Percentiles rank a stretch among this genome's conserved stretches.
These are phyloP conservation scores for Syrmaticus mikado DNA, from an alignment of 2,113 vertebrate genomes.

Conservation along the genomic window DNA sequence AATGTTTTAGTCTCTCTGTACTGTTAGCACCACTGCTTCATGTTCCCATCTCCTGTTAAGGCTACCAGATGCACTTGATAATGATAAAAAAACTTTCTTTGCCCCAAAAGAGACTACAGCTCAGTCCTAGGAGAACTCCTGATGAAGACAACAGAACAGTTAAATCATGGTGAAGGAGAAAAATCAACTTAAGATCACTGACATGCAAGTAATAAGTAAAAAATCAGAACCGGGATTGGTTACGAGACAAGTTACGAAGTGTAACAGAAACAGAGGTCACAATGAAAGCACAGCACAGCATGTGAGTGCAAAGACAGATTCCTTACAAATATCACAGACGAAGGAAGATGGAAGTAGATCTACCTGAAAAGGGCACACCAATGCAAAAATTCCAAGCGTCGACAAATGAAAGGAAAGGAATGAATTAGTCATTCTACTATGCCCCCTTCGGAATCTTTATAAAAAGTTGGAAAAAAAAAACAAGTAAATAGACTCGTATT, in stretches of 20 bases:
- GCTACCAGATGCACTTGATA: background rate
- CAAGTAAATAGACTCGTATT: background rate
- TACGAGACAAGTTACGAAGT: background rate
- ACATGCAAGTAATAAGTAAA: background rate
- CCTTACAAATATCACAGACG: background rate
- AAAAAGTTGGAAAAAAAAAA: background rate
- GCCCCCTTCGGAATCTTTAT: background rate
- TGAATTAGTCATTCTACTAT: background rate
- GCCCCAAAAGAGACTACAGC: background rate
- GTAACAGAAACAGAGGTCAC: background rate
- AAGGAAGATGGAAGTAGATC: background rate
- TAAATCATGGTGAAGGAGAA: background rate
- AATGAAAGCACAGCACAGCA: background rate
- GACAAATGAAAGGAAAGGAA: background rate
- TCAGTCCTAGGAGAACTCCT: background rate
- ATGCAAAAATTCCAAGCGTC: background rate
- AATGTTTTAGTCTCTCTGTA: background rate
- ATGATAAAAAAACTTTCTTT: background rate
- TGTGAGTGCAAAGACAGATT: background rate
- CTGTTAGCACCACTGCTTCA: background rate
- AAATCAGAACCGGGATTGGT: background rate
- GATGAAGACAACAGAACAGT: background rate
- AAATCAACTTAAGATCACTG: background rate
- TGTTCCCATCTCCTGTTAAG: background rate
- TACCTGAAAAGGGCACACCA: background rate